Base-by-base conservation (phyloP, 2,797 vertebrate genomes). In the Alfaro cultratus region DNA sequence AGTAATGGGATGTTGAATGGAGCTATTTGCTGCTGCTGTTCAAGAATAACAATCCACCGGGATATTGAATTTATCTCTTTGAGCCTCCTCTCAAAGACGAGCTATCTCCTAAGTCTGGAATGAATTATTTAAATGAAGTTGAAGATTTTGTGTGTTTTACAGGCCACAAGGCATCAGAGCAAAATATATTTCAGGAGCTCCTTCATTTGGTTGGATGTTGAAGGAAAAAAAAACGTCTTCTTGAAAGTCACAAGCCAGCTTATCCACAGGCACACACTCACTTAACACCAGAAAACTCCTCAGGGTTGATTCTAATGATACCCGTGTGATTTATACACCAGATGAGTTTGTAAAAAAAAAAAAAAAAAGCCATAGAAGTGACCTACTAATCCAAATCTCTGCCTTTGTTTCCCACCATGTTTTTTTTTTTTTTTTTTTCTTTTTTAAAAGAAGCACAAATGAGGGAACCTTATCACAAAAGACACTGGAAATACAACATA, bases 401-500 rank as follows among this genome's bases (percentile, higher is more conserved):
- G 83, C 83, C 82, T 93, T 90, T 93, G 78, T 93, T 86, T 89
- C 87, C 79, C 46, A 78, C 84, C 79, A 85, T 85, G 88, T 78
- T 81, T 67, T 39, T 10, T 62, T 21, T 21, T 21, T 21, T 2
- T 43, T 47, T 2, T 43, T 47, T 21, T 9, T 18, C 6, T 51
- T 51, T 85, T 90, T 84, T 87, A 79, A 91, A 90, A 90, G 77
- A 80, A 78, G 82, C 87, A 83, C 36, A 74, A 89, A 93, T 89
- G 78, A 87, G 80, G 81, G 88, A 93, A 90, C 85, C 85, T 92
- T 92, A 93, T 94, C 89, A 91, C 89, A 94, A 94, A 95, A 93
- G 93, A 94, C 31, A 75, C 86, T 34, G 78, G 81, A 90, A 90
- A 94, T 93, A 89, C 94, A 89, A 94, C 92, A 93, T 89, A 88